These are phyloP conservation scores for Polyommatus iphigenia DNA, from an alignment of 2,888 invertebrate genomes.

Conservation along the genomic window DNA sequence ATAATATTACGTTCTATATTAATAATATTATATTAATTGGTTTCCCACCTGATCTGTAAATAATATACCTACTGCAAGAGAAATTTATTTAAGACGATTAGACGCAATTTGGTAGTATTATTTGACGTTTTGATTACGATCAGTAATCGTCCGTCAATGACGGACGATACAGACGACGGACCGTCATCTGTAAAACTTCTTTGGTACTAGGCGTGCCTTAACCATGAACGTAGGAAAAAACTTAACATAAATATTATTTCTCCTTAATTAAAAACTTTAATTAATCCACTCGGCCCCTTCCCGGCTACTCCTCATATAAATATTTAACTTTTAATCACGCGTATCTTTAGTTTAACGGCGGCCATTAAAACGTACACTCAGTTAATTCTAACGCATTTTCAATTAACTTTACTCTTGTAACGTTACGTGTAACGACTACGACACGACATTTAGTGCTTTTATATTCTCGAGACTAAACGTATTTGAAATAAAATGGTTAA, in stretches of 20 bases:
- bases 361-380: slow-evolving; percentile 15
- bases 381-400: slow-evolving; percentile 24
- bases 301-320: not conserved
- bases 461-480: slow-evolving; percentile 9
- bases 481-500: slow-evolving; percentile 12
- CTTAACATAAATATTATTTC: not conserved
- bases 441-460: slow-evolving; percentile 33
- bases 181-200: no score
- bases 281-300: not conserved
- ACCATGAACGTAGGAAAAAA: no score
- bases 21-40: not conserved
- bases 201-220: not conserved
- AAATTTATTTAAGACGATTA: no score
- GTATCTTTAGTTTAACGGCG: slow-evolving; percentile 1
- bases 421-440: slow-evolving; percentile 35
- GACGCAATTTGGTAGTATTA: no score
- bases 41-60: no score
- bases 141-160: no score
- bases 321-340: slow-evolving; percentile 11
- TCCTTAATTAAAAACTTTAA: not conserved
- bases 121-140: no score
- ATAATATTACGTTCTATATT: no score
- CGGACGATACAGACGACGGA: no score
- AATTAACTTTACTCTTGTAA: slow-evolving; percentile 36
- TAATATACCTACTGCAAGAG: no score